Evolutionary conservation across 2,113 vertebrate species (phyloP), one percentile per base, ranked within the genome.

Genomic region (Irena cyanogastra): DNA sequence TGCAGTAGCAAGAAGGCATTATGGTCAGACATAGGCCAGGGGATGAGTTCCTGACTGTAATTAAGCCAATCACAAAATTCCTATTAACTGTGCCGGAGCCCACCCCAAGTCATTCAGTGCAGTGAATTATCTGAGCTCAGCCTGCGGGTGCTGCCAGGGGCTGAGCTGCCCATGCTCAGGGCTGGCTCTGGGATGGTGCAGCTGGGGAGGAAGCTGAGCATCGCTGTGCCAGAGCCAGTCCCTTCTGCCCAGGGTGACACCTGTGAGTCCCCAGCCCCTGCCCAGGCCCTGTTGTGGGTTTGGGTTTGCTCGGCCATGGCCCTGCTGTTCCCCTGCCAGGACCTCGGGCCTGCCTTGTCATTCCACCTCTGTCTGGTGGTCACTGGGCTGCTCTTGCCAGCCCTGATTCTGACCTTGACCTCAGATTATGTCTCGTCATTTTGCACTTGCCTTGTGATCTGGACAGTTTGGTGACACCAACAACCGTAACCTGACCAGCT

Each of bases 291-390:
- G 2, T 0, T n/a, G 8, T 23, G 56, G 61, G 12, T 3, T 2
- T 18, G 45, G 22, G 35, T n/a, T 35, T 37, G 24, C 45, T 50
- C 6, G 47, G 35, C 49, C 11, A 0, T 8, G 26, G 8, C 39
- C n/a, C 30, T 8, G 26, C 1, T 44, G 16, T 6, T 23, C 22
- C 77, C 68, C 53, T 53, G 49, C 16, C 16, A 3, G 28, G 39
- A 3, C 26, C 39, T 26, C 10, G 19, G 24, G 9, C 31, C 59
- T 39, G 44, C 24, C 21, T 12, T 31, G 8, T 9, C 44, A 1
- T 7, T 27, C 2, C 2, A 2, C 35, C 11, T 31, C 8, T n/a
- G 41, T 35, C 53, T 33, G 39, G 5, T 74, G 14, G 0, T 7
- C 81, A 2, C 47, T 17, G 66, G 47, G 19, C 19, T 59, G 61